Percentiles rank a stretch among this genome's conserved stretches.
phyloP scores from a whole-genome alignment of 2,888 invertebrate species.

The Philereme transversata region DNA sequence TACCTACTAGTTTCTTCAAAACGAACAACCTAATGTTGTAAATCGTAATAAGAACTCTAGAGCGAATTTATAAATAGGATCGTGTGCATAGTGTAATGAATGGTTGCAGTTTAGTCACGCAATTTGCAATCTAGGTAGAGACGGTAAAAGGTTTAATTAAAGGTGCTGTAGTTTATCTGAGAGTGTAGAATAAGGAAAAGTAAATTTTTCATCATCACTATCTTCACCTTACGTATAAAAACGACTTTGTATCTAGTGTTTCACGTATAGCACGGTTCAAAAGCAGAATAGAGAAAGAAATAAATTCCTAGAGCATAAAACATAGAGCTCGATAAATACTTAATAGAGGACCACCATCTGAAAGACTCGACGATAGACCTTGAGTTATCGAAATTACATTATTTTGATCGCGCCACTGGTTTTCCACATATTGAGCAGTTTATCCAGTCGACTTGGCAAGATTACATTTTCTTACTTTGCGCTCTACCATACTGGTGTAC shows the following conservation, averaged over 20 bases:
- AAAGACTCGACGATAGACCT: conserved; percentile 25
- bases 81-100: conserved; percentile 16
- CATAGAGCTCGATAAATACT: conserved; percentile 5
- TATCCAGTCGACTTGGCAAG: conserved; percentile 31
- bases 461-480: conserved; percentile 18
- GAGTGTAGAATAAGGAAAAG: too few relatives aligned
- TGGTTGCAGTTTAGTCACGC: conserved; percentile 29
- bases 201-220: too few relatives aligned
- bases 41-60: conserved; percentile 36
- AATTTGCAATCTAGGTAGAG: conserved; percentile 7
- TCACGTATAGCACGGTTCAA: too few relatives aligned
- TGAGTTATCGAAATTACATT: conserved; percentile 37
- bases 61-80: conserved; percentile 28
- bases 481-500: conserved; percentile 2
- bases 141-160: not conserved
- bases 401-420: conserved; percentile 31
- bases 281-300: too few relatives aligned
- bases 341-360: conserved; percentile 10
- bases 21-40: conserved; percentile 15
- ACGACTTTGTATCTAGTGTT: too few relatives aligned
- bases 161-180: too few relatives aligned
- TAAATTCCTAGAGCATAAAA: not conserved
- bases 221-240: too few relatives aligned
- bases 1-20: not conserved
- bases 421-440: conserved; percentile 37